A percentile compares a stretch with the other conserved stretches of the same genome.
Evolutionary conservation across 1,140 invertebrate species (phyloP).

Genomic region (Halesus radiatus): DNA sequence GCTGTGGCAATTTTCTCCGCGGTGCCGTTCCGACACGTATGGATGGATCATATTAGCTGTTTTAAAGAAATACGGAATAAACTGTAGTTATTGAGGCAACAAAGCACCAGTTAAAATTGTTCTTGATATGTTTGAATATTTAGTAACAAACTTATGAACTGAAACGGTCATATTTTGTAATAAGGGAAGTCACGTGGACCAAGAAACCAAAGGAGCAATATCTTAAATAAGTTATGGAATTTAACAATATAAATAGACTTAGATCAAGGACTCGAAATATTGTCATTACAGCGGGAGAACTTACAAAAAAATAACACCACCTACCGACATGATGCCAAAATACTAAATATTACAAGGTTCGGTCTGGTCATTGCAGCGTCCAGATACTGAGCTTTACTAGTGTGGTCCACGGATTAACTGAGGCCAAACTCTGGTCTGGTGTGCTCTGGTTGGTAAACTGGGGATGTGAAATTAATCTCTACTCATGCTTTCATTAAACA

Average conservation of each 20-base stretch:
- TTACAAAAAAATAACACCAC: conserved; percentile 52
- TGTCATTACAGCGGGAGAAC: conserved; percentile 48
- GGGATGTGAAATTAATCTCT: background rate
- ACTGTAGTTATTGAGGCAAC: background rate
- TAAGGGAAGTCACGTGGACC: no score
- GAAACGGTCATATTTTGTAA: no score
- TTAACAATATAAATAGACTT: background rate
- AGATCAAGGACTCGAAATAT: conserved; percentile 50
- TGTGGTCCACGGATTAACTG: background rate
- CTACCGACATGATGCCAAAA: conserved; percentile 56
- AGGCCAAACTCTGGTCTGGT: background rate
- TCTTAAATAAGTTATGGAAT: background rate
- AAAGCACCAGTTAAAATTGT: background rate
- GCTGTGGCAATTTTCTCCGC: background rate
- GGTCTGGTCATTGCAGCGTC: background rate
- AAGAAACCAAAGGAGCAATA: background rate
- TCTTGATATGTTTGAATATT: no score
- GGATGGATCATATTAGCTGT: no score
- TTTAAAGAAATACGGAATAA: background rate
- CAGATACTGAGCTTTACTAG: background rate
- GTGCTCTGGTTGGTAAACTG: background rate
- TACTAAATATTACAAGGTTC: conserved; percentile 26
- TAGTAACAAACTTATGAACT: no score
- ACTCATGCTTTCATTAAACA: conserved; percentile 37
- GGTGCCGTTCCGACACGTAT: background rate